Evolutionary conservation across 2,888 invertebrate species (phyloP).

Genomic region (Oligia fasciuncula): DNA sequence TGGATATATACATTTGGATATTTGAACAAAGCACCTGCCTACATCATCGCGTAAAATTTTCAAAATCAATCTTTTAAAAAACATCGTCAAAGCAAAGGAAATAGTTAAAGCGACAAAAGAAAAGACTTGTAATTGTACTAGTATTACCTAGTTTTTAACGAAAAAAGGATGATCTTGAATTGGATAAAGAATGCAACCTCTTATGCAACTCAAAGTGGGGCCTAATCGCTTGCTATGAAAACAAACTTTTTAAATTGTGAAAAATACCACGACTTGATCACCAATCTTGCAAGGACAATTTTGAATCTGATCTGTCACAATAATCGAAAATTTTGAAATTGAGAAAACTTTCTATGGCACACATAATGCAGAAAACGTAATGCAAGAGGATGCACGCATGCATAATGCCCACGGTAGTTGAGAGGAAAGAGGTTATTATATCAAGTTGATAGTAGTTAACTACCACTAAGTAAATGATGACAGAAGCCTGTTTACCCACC

Average conservation of each 20-base stretch:
- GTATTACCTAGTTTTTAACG: not conserved
- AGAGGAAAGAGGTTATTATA: constrained; percentile 30
- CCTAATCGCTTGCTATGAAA: not conserved
- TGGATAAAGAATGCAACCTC: not conserved
- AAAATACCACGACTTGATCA: not conserved
- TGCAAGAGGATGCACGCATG: not conserved
- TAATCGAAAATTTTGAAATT: not conserved
- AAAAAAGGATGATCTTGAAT: not conserved
- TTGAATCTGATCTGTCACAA: not conserved
- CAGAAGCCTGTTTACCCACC: constrained; percentile 12
- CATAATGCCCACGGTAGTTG: not conserved
- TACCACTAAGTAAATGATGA: constrained; percentile 11
- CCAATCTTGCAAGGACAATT: not conserved
- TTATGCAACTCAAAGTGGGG: not conserved
- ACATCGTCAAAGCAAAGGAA: not conserved
- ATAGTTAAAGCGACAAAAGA: not conserved
- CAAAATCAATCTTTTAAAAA: not conserved
- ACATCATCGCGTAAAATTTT: not conserved
- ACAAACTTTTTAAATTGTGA: not conserved
- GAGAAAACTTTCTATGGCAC: not conserved
- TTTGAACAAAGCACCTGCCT: not conserved
- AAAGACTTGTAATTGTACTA: not conserved
- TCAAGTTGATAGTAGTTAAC: constrained; percentile 10
- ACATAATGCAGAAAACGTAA: not conserved
- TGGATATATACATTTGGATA: constrained; percentile 6